Percentiles rank a stretch among this genome's conserved stretches.
phyloP scores from a whole-genome alignment of 2,113 vertebrate species.

The Bettongia penicillata region DNA sequence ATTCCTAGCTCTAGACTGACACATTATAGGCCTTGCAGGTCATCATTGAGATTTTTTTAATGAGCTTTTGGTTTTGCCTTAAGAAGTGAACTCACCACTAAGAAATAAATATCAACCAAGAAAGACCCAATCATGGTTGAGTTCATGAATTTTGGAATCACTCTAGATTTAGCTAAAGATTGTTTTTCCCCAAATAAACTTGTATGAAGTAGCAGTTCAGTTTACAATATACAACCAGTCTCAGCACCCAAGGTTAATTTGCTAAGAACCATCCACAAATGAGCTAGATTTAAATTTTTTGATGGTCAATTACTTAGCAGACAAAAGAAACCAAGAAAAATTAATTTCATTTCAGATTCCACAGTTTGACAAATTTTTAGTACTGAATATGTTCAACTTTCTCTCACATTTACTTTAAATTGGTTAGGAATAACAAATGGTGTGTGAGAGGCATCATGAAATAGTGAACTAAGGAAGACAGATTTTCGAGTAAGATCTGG shows the following conservation, averaged over 20 bases:
- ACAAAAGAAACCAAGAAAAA: neutral
- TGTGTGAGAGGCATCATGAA: neutral
- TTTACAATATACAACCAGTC: neutral
- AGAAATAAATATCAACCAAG: neutral
- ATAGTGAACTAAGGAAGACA: neutral
- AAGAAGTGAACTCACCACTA: neutral
- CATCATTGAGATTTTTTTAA: neutral
- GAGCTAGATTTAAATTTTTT: accelerated
- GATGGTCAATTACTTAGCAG: neutral
- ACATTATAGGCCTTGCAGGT: neutral
- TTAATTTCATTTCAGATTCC: neutral
- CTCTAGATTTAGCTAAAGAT: neutral
- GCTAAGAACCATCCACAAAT: neutral
- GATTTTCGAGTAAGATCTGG: neutral
- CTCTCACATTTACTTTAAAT: constrained; percentile 30
- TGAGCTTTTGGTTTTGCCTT: neutral
- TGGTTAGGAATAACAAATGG: neutral
- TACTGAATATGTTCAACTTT: neutral
- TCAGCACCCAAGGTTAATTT: neutral
- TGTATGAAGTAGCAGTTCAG: neutral
- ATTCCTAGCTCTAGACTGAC: neutral
- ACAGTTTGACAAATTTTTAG: neutral
- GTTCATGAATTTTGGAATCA: neutral
- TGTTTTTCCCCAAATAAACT: neutral
- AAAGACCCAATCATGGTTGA: constrained; percentile 1